phyloP scores from a whole-genome alignment of 1,140 invertebrate genomes.

The Caenorhabditis latens region DNA sequence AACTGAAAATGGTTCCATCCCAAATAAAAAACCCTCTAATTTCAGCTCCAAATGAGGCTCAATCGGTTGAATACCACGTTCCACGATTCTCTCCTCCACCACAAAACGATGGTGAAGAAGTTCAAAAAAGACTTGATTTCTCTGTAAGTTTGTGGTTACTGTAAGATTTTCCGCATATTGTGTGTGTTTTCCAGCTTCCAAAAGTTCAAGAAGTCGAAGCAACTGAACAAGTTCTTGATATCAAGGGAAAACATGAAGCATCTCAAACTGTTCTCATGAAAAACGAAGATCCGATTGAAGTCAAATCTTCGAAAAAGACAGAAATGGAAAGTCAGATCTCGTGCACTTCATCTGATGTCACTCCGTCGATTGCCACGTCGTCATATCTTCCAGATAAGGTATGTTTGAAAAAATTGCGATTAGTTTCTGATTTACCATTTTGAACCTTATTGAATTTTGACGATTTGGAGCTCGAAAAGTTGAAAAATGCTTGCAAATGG shows the following conservation, averaged over 20 bases:
- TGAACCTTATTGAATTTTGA: too few species aligned
- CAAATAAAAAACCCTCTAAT: too few species aligned
- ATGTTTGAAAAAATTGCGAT: too few species aligned
- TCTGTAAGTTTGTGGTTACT: neutral
- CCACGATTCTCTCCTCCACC: conserved; percentile 41
- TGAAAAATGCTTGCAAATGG: too few species aligned
- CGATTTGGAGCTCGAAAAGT: too few species aligned
- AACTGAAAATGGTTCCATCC: too few species aligned
- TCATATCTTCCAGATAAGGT: neutral
- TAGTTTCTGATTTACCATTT: too few species aligned
- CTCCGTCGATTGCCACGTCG: neutral
- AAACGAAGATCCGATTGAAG: neutral
- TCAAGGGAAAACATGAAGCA: neutral
- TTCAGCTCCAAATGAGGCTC: neutral
- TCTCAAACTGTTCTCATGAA: conserved; percentile 27
- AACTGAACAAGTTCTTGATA: neutral
- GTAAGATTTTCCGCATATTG: too few species aligned
- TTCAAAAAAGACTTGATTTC: conserved; percentile 4
- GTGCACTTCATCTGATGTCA: neutral
- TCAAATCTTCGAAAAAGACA: conserved; percentile 5
- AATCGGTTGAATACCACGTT: neutral
- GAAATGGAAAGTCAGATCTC: conserved; percentile 1
- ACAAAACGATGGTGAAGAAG: neutral
- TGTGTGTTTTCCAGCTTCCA: conserved; percentile 13
- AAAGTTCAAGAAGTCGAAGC: neutral